Conservation (phyloP, 2,888 invertebrate genomes). For the Kryphioiulus occultus region DNA sequence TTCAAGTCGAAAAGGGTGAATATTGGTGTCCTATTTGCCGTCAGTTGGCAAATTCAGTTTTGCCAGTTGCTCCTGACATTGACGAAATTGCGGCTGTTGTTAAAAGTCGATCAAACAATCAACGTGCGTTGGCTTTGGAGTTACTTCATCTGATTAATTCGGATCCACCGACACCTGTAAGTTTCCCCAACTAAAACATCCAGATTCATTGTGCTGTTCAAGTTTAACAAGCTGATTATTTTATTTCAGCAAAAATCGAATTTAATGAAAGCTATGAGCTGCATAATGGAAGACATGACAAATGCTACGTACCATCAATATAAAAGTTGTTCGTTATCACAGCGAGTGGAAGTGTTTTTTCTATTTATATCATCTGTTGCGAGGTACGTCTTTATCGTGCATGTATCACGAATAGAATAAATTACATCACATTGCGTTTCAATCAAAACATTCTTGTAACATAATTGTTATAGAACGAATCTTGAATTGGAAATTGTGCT, state of each 20-base stretch:
- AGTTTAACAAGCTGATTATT: background rate
- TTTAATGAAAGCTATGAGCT: slow-evolving; percentile 63
- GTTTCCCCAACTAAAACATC: slow-evolving; percentile 43
- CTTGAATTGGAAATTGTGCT: slow-evolving; percentile 91
- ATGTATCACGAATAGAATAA: no score
- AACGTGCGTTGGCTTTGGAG: slow-evolving; percentile 57
- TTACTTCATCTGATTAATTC: slow-evolving; percentile 66
- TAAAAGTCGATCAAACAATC: slow-evolving; percentile 62
- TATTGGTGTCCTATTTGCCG: slow-evolving; percentile 95
- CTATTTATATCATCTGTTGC: slow-evolving; percentile 72
- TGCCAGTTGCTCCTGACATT: slow-evolving; percentile 68
- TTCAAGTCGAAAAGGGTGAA: slow-evolving; percentile 80
- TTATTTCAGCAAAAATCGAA: slow-evolving; percentile 56
- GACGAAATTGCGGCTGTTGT: slow-evolving; percentile 71
- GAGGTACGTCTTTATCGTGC: slow-evolving; percentile 58
- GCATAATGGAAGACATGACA: slow-evolving; percentile 85
- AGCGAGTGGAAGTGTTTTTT: slow-evolving; percentile 78
- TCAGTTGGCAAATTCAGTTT: slow-evolving; percentile 87
- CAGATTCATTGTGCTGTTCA: background rate
- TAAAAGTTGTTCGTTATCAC: slow-evolving; percentile 65
- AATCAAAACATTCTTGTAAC: no score
- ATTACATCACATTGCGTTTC: no score
- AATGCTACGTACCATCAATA: slow-evolving; percentile 83
- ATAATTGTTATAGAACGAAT: slow-evolving; percentile 76
- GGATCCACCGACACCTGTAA: slow-evolving; percentile 59